A percentile compares a stretch with the other conserved stretches of the same genome.
These are phyloP conservation scores for Mergus octosetaceus DNA, from an alignment of 2,797 vertebrate genomes.

Conservation along the genomic window DNA sequence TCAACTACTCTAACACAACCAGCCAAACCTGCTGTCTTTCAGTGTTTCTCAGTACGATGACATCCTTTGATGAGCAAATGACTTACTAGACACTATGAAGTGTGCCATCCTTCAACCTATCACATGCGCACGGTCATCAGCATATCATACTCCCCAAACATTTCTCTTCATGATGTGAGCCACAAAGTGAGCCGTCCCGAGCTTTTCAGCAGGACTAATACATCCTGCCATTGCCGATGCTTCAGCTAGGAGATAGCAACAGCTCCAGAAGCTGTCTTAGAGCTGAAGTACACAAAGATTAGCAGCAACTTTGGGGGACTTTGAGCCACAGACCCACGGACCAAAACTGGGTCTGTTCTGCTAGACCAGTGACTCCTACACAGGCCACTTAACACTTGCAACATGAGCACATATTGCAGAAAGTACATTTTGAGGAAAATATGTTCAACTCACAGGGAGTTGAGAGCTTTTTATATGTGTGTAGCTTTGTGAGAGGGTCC, in stretches of 20 bases:
- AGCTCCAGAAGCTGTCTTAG: background rate
- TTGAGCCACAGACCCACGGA: background rate
- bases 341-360: background rate
- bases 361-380: background rate
- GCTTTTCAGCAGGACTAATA: background rate
- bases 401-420: background rate
- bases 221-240: background rate
- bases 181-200: background rate
- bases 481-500: background rate
- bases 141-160: background rate
- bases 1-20: background rate
- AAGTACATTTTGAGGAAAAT: background rate
- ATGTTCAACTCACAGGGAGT: background rate
- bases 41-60: background rate
- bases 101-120: background rate
- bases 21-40: conserved; percentile 12
- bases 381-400: background rate
- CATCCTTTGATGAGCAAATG: background rate
- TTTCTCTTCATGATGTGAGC: background rate
- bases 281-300: background rate
- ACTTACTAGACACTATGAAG: background rate
- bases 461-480: background rate
- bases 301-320: background rate
- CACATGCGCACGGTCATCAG: background rate
- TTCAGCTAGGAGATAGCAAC: background rate